Conservation (phyloP, 1,140 invertebrate genomes). For the Drosophila neocordata region DNA sequence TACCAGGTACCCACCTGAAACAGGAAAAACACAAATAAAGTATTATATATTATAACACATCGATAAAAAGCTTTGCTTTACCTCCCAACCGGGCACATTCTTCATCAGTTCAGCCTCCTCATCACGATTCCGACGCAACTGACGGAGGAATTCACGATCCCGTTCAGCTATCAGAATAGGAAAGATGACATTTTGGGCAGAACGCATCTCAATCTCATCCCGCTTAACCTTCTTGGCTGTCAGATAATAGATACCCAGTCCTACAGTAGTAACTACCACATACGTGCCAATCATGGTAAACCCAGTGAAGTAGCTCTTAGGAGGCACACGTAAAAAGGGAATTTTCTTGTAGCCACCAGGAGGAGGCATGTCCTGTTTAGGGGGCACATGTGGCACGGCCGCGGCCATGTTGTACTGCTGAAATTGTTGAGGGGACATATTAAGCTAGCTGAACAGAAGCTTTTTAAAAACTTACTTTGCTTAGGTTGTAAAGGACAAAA, state of each 20-base stretch:
- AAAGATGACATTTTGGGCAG: conserved; percentile 88
- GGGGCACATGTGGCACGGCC: conserved; percentile 64
- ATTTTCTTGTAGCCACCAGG: conserved; percentile 91
- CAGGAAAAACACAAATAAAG: conserved; percentile 6
- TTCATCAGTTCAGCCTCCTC: conserved; percentile 94
- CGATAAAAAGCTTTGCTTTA: neutral
- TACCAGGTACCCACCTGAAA: conserved; percentile 91
- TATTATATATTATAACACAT: neutral
- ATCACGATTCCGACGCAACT: conserved; percentile 90
- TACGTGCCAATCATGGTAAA: conserved; percentile 85
- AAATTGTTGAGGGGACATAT: neutral
- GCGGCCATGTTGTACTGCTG: conserved; percentile 66
- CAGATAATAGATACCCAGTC: conserved; percentile 85
- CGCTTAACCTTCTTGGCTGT: conserved; percentile 84
- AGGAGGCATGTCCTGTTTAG: conserved; percentile 93
- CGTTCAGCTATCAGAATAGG: conserved; percentile 91
- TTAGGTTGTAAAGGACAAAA: conserved; percentile 32
- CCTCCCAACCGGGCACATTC: conserved; percentile 93
- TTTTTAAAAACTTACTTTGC: conserved; percentile 36
- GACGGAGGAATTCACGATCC: conserved; percentile 92
- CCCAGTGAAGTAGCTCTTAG: conserved; percentile 87
- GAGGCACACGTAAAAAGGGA: conserved; percentile 87
- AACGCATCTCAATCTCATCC: conserved; percentile 88
- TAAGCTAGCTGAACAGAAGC: neutral
- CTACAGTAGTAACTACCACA: conserved; percentile 85